Evolutionary conservation across 2,888 invertebrate genomes (phyloP).

Genomic region (Pomacea canaliculata): DNA sequence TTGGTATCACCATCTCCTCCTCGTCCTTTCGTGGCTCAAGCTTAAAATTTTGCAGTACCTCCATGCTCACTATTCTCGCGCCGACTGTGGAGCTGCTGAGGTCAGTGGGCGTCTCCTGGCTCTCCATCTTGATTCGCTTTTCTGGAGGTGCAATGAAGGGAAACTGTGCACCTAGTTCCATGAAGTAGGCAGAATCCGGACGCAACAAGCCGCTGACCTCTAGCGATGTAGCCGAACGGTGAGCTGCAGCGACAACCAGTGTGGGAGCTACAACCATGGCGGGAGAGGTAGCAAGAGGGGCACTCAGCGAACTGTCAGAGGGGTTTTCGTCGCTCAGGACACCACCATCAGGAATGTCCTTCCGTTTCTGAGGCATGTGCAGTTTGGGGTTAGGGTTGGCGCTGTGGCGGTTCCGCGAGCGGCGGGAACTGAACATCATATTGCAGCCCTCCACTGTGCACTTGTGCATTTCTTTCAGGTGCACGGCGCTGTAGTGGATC

Average conservation of each 20-base stretch:
- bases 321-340: slow-evolving; percentile 3
- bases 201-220: slow-evolving; percentile 45
- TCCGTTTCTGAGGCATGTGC: slow-evolving; percentile 92
- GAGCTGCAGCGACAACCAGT: slow-evolving; percentile 18
- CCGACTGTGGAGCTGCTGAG: slow-evolving; percentile 16
- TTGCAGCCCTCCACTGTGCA: slow-evolving; percentile 99
- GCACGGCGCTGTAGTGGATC: slow-evolving; percentile 99
- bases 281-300: slow-evolving; percentile 44
- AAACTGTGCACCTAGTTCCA: slow-evolving; percentile 55
- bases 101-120: slow-evolving; percentile 29
- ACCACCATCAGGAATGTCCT: slow-evolving; percentile 78
- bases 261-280: slow-evolving; percentile 39
- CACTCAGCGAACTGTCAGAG: slow-evolving; percentile 1
- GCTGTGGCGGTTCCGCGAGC: slow-evolving; percentile 95
- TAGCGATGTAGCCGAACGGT: slow-evolving; percentile 32
- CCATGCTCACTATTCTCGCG: not conserved
- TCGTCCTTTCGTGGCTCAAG: too few species aligned
- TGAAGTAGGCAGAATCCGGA: slow-evolving; percentile 52
- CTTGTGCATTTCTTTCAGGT: slow-evolving; percentile 98
- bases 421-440: slow-evolving; percentile 98
- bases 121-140: slow-evolving; percentile 55
- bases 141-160: slow-evolving; percentile 56
- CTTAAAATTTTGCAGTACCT: not conserved
- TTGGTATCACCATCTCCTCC: too few species aligned
- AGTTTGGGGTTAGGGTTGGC: slow-evolving; percentile 98